Conservation (phyloP, 2,113 vertebrate genomes). For the Thymallus thymallus region DNA sequence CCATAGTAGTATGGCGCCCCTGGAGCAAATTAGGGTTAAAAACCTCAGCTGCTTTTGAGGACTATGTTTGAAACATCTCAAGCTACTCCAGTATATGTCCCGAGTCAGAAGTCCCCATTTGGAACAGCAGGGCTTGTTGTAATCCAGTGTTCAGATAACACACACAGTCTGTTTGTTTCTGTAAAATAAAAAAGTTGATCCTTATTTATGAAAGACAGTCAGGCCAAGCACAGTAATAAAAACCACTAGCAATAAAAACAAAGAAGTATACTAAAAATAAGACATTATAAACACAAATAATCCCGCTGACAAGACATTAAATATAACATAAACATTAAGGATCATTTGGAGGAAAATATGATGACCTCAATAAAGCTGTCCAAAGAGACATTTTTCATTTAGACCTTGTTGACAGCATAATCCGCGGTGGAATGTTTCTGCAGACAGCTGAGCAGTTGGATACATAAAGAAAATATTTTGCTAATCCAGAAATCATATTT, state of each 20-base stretch:
- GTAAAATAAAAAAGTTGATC: background rate
- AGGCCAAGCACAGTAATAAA: background rate
- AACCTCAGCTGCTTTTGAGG: background rate
- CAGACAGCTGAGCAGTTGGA: conserved; percentile 6
- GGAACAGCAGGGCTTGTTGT: background rate
- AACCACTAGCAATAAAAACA: background rate
- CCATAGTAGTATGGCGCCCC: too few relatives aligned
- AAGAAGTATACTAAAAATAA: background rate
- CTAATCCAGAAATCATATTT: conserved; percentile 29
- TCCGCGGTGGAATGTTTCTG: conserved; percentile 27
- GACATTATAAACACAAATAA: background rate
- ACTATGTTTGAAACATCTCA: background rate
- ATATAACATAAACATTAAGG: background rate
- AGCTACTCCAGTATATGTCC: background rate
- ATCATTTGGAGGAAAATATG: background rate
- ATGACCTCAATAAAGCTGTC: background rate
- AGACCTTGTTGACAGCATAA: conserved; percentile 17
- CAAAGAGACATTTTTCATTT: background rate
- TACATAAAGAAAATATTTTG: conserved; percentile 5
- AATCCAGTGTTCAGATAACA: background rate
- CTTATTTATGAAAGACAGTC: background rate
- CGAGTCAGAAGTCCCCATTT: background rate
- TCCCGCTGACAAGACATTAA: background rate
- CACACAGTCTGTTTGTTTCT: background rate
- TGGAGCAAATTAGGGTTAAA: too few relatives aligned